phyloP scores from a whole-genome alignment of 2,113 vertebrate species.

The Istiophorus platypterus region DNA sequence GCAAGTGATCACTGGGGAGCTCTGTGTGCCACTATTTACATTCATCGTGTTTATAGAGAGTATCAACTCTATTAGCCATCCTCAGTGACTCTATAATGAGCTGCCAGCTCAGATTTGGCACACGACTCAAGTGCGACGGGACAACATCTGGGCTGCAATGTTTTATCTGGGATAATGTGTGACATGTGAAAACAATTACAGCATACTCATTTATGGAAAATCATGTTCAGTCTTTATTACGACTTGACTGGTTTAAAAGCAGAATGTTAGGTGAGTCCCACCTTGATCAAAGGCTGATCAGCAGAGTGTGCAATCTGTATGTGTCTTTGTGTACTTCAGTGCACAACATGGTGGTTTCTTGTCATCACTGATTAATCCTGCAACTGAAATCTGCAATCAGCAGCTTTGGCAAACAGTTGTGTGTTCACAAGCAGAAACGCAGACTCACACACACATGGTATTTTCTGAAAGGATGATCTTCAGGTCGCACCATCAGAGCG shows the following conservation, averaged over 20 bases:
- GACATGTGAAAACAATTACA: constrained; percentile 21
- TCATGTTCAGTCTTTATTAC: not conserved
- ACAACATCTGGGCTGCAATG: not conserved
- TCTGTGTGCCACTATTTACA: not conserved
- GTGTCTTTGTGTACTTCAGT: not conserved
- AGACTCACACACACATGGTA: not conserved
- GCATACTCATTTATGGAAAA: not conserved
- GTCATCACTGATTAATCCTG: constrained; percentile 68
- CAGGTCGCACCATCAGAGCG: not conserved
- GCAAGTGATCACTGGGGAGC: not conserved
- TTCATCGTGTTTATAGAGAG: not conserved
- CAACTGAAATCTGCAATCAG: constrained; percentile 51
- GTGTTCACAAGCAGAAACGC: constrained; percentile 7
- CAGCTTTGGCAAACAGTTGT: constrained; percentile 25
- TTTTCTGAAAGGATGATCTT: constrained; percentile 1
- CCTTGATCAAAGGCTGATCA: not conserved
- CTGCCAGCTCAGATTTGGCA: not conserved
- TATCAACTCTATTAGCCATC: not conserved
- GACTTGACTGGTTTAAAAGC: constrained; percentile 5
- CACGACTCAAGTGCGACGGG: not conserved
- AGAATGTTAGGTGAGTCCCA: not conserved
- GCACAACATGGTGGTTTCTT: constrained; percentile 36
- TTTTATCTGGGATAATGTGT: constrained; percentile 4
- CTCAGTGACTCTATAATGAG: not conserved
- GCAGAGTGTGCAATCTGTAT: not conserved